Base-by-base conservation (phyloP, 2,113 vertebrate genomes). In the Opisthocomus hoazin region DNA sequence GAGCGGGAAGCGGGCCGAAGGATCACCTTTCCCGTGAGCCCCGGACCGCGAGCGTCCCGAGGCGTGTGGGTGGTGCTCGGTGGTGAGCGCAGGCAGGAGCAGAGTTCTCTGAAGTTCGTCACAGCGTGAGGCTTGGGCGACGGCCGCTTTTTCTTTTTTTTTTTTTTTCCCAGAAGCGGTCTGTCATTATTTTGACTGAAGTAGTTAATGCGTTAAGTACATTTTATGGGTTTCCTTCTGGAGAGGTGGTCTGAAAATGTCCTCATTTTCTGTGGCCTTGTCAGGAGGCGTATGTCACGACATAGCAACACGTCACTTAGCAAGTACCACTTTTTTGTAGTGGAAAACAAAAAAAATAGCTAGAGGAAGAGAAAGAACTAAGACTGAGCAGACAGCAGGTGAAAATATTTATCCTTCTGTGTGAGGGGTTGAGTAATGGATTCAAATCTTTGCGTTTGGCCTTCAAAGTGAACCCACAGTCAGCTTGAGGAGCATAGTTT, bases 21-120 rank as follows among this genome's bases (percentile, higher is more conserved):
- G 30, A 2, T 5, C 9, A 4, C 3, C 16, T 3, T n/a, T 2
- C 14, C 43, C 12, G 0, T 12, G 3, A 10, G 7, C 11, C 4
- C 24, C 2, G 51, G 36, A 6, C 34, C 12, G 2, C 4, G 29
- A 24, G 2, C n/a, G 0, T 4, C 9, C 18, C 2, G 2, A 3
- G 37, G 32, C 39, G 0, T 6, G 32, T 9, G 7, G 51, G 0
- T 4, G 30, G 12, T 8, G 65, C 7, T 30, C 11, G 54, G 16
- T 4, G 24, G 2, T 2, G n/a, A 36, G 57, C 7, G 36, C 16
- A 1, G 3, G n/a, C 39, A 5, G 65, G 32, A 14, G 2, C 12
- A 29, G 36, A 0, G 7, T 13, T 41, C 3, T 3, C 15, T 5
- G 29, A 7, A 48, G 83, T 36, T 36, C 5, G 3, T 12, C 15